Base-by-base conservation (phyloP, 2,888 invertebrate species). In the Gasteruption jaculator region DNA sequence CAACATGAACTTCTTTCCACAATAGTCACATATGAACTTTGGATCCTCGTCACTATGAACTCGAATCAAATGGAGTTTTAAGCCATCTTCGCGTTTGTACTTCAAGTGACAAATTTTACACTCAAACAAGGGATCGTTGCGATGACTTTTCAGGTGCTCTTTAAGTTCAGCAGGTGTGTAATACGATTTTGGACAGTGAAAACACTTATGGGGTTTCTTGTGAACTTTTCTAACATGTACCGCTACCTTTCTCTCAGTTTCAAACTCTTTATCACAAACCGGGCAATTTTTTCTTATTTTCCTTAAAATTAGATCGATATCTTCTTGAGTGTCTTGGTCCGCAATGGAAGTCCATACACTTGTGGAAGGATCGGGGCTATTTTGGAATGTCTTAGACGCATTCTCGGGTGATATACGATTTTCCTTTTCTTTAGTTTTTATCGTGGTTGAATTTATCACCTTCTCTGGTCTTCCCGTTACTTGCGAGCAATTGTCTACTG, bases 141-240 rank as follows among this genome's bases (percentile, higher is more conserved):
- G 49, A 29, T 65, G 61, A n/a, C 49, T 58, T 24, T 54, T 51
- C 25, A 53, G 56, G 35, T 65, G 65, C 3, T 50, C 39, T 0
- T 54, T 52, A 3, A 58, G 43, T 1, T 35, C 46, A 6, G 38
- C 42, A 3, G 43, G 20, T n/a, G 49, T 49, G 21, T 48, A 50
- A 42, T 46, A 59, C 11, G 54, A 49, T 3, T 48, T 48, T 2
- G 55, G 43, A 29, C 58, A 59, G 1, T 49, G 38, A 20, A 53
- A 46, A 27, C 61, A 63, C 22, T 51, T 49, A 38, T 46, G 49
- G 0, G 56, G 51, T 20, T 50, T 50, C 18, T 50, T 43, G 31
- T 60, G 60, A 2, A 46, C 48, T 1, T 37, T 32, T 10, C 47
- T 41, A 5, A 58, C 45, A 29, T 61, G 62, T 4, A 15, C 47